Evolutionary conservation across 2,888 invertebrate species (phyloP), one percentile per base, ranked within the genome.

Genomic region (Lithophane semibrunnea): DNA sequence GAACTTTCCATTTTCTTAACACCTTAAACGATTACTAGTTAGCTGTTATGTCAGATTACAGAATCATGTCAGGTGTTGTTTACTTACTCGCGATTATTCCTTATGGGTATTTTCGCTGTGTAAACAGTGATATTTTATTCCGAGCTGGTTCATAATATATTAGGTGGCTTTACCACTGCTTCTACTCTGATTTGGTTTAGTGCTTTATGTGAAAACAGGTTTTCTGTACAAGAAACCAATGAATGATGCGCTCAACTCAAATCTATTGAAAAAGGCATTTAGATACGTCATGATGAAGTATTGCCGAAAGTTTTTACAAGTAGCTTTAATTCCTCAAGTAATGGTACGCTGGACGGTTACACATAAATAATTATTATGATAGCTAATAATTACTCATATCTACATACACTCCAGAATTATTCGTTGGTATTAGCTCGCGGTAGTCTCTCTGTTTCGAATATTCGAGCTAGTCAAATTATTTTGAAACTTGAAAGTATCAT

Each of bases 1-100:
- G 63, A 75, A 88, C 88, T 88, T 87, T 90, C 88, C 89, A 87
- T 90, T 88, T 87, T 92, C 91, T 91, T 92, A 90, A 90, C 88
- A 89, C 89, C 63, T 79, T 80, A 75, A 88, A 73, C 74, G 73
- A 90, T 91, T 86, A 80, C 71, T 73, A 75, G 81, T 76, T 58
- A 67, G 71, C 66, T 71, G 82, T 85, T 84, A 80, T 77, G 76
- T 63, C 54, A 75, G 80, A 79, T 86, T 82, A 88, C 61, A 77
- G 72, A 82, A 75, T 75, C 76, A 77, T 79, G 79, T 75, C 66
- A 66, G 71, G 61, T 77, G 66, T 69, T 68, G 63, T 74, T 77
- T 82, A 69, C 65, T 75, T 70, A 52, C 21, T 77, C 8, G 42
- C 5, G 82, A 47, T 16, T 68, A 54, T 76, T 72, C 58, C 64